A percentile compares a stretch with the other conserved stretches of the same genome.
These are phyloP conservation scores for Xyrichtys novacula DNA, from an alignment of 2,797 vertebrate species.

Conservation along the genomic window DNA sequence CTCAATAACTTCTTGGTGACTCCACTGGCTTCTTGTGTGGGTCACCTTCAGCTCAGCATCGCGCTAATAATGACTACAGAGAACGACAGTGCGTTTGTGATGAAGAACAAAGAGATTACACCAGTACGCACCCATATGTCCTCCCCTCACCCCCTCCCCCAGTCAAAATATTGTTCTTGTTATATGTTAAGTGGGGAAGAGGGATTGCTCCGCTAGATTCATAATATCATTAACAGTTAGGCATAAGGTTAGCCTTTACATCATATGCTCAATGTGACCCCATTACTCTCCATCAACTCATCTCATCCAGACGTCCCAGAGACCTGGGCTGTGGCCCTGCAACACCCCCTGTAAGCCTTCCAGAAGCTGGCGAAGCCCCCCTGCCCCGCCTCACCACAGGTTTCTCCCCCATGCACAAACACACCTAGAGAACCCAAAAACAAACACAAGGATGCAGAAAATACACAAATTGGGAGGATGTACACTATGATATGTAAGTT, in stretches of 20 bases:
- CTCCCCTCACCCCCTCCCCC: background rate
- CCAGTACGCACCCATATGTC: constrained; percentile 13
- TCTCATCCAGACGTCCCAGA: constrained; percentile 79
- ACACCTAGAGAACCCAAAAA: no score
- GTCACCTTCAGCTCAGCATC: constrained; percentile 68
- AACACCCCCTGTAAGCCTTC: constrained; percentile 76
- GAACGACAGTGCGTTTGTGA: constrained; percentile 35
- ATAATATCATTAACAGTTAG: constrained; percentile 79
- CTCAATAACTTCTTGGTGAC: constrained; percentile 19
- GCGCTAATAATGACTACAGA: constrained; percentile 48
- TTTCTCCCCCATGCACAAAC: constrained; percentile 48
- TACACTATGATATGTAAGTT: background rate
- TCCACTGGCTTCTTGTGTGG: constrained; percentile 9
- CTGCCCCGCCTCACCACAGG: constrained; percentile 57
- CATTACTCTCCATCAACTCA: constrained; percentile 85
- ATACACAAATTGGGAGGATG: constrained; percentile 16
- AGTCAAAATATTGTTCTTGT: constrained; percentile 72
- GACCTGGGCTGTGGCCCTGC: constrained; percentile 74
- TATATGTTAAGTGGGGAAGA: constrained; percentile 60
- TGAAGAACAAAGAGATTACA: constrained; percentile 63
- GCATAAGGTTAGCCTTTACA: constrained; percentile 81
- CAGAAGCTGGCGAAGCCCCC: constrained; percentile 75
- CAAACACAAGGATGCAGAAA: background rate
- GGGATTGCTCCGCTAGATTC: constrained; percentile 70
- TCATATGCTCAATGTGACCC: constrained; percentile 87